phyloP scores from a whole-genome alignment of 2,888 invertebrate species.

The Scaptomyza caliginosa region DNA sequence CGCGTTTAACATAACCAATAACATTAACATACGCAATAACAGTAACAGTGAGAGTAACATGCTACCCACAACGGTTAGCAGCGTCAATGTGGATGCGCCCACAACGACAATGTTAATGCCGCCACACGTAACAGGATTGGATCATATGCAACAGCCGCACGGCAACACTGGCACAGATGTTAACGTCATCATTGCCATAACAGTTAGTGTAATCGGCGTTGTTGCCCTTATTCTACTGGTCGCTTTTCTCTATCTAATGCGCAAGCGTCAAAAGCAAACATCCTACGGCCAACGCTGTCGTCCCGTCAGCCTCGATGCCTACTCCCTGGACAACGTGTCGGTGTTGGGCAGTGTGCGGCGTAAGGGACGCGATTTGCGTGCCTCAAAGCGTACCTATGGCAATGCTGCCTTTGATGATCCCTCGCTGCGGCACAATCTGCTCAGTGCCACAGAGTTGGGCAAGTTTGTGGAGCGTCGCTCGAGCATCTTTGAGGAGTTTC shows the following conservation, averaged over 20 bases:
- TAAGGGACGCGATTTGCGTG: slow-evolving; percentile 88
- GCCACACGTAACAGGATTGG: slow-evolving; percentile 53
- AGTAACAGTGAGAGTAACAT: slow-evolving; percentile 42
- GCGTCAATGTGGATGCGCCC: slow-evolving; percentile 13
- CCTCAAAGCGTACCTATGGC: slow-evolving; percentile 94
- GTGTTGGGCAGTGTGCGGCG: slow-evolving; percentile 91
- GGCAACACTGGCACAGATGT: slow-evolving; percentile 84
- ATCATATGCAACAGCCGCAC: slow-evolving; percentile 66
- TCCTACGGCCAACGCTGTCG: slow-evolving; percentile 94
- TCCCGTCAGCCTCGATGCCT: slow-evolving; percentile 94
- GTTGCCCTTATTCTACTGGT: slow-evolving; percentile 91
- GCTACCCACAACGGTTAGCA: slow-evolving; percentile 46
- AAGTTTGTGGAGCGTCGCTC: slow-evolving; percentile 89
- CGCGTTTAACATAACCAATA: slow-evolving; percentile 1
- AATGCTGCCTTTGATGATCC: slow-evolving; percentile 96
- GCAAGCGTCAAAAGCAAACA: slow-evolving; percentile 91
- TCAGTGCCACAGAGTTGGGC: slow-evolving; percentile 91
- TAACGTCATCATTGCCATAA: slow-evolving; percentile 91
- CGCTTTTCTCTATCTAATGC: slow-evolving; percentile 90
- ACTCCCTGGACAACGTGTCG: slow-evolving; percentile 95
- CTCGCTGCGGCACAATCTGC: slow-evolving; percentile 88
- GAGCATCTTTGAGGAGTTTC: slow-evolving; percentile 92
- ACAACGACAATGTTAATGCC: slow-evolving; percentile 34
- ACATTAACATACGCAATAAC: slow-evolving; percentile 32
- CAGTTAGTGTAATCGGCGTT: slow-evolving; percentile 92